Conservation (phyloP, 53 echinoderm and acorn worm genomes). For the Arbacia lixula region DNA sequence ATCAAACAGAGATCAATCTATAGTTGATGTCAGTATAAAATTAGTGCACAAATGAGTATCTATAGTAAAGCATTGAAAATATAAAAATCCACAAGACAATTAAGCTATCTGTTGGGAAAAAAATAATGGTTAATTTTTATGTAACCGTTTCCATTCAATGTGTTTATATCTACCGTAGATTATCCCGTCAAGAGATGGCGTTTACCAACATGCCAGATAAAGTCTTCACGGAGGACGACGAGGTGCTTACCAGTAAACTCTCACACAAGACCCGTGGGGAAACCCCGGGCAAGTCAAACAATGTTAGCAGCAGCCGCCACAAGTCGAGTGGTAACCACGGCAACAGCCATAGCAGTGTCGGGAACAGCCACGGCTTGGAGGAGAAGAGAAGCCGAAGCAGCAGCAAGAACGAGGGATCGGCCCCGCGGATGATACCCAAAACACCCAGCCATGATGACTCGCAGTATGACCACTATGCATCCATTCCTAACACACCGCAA, state of each 20-base stretch:
- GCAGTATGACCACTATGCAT: conserved; percentile 56
- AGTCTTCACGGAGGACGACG: conserved; percentile 95
- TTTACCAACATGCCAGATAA: conserved; percentile 94
- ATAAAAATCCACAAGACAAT: neutral
- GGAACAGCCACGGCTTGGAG: conserved; percentile 7
- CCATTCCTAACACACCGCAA: conserved; percentile 55
- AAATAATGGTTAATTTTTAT: neutral
- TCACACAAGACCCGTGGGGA: conserved; percentile 40
- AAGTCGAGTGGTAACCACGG: conserved; percentile 11
- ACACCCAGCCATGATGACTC: conserved; percentile 32
- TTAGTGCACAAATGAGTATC: no score
- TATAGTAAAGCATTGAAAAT: neutral
- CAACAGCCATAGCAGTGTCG: neutral
- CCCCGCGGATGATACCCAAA: conserved; percentile 2
- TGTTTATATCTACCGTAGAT: conserved; percentile 53
- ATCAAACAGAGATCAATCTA: no score
- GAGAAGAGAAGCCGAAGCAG: conserved; percentile 23
- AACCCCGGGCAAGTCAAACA: conserved; percentile 15
- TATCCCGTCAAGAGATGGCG: conserved; percentile 91
- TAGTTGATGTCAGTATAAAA: no score
- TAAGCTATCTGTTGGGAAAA: no score
- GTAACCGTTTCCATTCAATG: neutral
- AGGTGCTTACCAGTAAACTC: conserved; percentile 77
- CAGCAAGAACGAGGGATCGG: conserved; percentile 9
- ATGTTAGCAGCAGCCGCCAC: neutral